A percentile compares a stretch with the other conserved stretches of the same genome.
phyloP scores from a whole-genome alignment of 2,888 invertebrate genomes.

The Acrobasis suavella region DNA sequence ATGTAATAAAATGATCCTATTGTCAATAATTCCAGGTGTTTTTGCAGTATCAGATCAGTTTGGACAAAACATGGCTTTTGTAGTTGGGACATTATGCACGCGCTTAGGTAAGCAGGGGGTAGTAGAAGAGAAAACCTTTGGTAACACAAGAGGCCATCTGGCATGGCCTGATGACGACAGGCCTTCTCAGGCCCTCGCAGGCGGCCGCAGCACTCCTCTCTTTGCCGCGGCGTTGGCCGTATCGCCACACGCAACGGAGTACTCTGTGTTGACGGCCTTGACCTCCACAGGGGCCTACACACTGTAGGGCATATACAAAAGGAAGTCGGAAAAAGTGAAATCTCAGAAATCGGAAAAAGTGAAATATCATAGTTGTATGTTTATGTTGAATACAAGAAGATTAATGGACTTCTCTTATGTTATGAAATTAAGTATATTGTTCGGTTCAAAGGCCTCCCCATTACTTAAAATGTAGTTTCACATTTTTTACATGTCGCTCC shows the following conservation, averaged over 20 bases:
- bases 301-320: slow-evolving; percentile 79
- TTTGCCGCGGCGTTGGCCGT: slow-evolving; percentile 87
- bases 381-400: too few species aligned
- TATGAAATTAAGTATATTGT: too few species aligned
- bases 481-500: too few species aligned
- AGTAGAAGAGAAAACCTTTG: slow-evolving; percentile 43
- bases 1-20: too few species aligned
- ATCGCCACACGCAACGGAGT: slow-evolving; percentile 96
- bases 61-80: slow-evolving; percentile 1
- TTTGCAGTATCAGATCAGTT: too few species aligned
- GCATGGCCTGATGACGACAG: slow-evolving; percentile 90
- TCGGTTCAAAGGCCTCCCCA: too few species aligned
- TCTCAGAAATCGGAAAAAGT: too few species aligned
- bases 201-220: slow-evolving; percentile 93
- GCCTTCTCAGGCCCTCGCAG: slow-evolving; percentile 89
- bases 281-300: slow-evolving; percentile 90
- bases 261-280: slow-evolving; percentile 93
- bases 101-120: background rate
- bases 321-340: too few species aligned
- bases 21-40: too few species aligned
- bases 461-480: too few species aligned
- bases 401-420: too few species aligned
- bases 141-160: slow-evolving; percentile 84
- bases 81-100: background rate
- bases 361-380: too few species aligned